Conservation (phyloP, 2,888 invertebrate genomes). For the Apantesis nais region DNA sequence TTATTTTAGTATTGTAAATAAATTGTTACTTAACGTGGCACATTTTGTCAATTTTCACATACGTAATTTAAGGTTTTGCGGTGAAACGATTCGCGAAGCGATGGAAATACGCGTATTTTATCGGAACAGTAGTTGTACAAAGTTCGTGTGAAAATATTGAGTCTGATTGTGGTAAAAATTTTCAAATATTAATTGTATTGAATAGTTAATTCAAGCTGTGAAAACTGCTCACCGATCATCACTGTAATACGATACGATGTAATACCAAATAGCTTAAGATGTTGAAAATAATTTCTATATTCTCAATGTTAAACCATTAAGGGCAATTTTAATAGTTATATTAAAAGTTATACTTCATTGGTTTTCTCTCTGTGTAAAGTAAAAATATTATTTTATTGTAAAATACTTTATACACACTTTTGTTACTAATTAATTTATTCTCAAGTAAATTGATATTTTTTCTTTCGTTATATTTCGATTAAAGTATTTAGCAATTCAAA, state of each 20-base stretch:
- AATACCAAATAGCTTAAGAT: slow-evolving; percentile 81
- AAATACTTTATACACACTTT: background rate
- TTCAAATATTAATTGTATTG: slow-evolving; percentile 65
- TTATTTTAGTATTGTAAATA: slow-evolving; percentile 62
- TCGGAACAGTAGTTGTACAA: slow-evolving; percentile 77
- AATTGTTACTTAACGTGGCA: slow-evolving; percentile 53
- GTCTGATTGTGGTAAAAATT: slow-evolving; percentile 74
- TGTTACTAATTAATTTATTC: slow-evolving; percentile 1
- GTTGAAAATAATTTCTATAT: slow-evolving; percentile 55
- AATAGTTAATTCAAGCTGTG: slow-evolving; percentile 66
- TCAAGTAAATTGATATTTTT: slow-evolving; percentile 6
- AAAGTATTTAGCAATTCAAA: slow-evolving; percentile 26
- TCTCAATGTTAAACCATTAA: slow-evolving; percentile 49
- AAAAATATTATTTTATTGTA: background rate
- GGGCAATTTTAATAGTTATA: slow-evolving; percentile 27
- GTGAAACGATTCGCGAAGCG: slow-evolving; percentile 50
- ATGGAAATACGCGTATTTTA: slow-evolving; percentile 58
- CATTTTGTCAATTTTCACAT: slow-evolving; percentile 78
- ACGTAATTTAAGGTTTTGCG: slow-evolving; percentile 70
- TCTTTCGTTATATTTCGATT: slow-evolving; percentile 33
- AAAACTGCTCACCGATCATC: slow-evolving; percentile 61
- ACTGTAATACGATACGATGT: slow-evolving; percentile 82
- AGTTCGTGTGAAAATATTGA: slow-evolving; percentile 74
- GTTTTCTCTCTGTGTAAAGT: slow-evolving; percentile 5
- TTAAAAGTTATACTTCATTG: slow-evolving; percentile 13